phyloP scores from a whole-genome alignment of 2,888 invertebrate genomes.

The Pedicia rivosa region DNA sequence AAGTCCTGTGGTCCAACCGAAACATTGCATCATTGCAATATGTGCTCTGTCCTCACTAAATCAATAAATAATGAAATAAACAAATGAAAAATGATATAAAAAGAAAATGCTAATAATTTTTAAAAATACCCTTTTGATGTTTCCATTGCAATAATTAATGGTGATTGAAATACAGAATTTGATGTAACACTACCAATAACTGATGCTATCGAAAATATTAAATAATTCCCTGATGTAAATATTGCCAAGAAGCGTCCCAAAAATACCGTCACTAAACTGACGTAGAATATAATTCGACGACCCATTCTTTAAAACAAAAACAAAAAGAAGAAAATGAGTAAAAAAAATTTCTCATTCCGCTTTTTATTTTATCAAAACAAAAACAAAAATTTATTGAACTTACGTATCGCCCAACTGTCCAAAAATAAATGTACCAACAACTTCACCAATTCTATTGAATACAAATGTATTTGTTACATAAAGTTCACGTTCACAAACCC shows the following conservation, averaged over 20 bases:
- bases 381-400: conserved; percentile 19
- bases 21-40: conserved; percentile 33
- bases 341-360: conserved; percentile 4
- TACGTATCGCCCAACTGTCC: conserved; percentile 41
- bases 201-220: conserved; percentile 29
- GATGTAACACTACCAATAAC: conserved; percentile 32
- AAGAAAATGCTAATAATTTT: conserved; percentile 10
- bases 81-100: conserved; percentile 9
- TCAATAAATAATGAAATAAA: conserved; percentile 4
- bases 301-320: conserved; percentile 29
- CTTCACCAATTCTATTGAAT: conserved; percentile 35
- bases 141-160: conserved; percentile 37
- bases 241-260: conserved; percentile 29
- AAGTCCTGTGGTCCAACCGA: conserved; percentile 36
- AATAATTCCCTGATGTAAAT: conserved; percentile 27
- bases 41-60: conserved; percentile 31
- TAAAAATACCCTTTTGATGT: conserved; percentile 31
- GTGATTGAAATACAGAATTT: conserved; percentile 32
- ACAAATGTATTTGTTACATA: conserved; percentile 38
- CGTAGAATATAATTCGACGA: conserved; percentile 33
- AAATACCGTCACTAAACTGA: conserved; percentile 30
- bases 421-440: conserved; percentile 37
- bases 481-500: conserved; percentile 39
- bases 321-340: conserved; percentile 8
- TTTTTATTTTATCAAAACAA: no score